Conservation (phyloP, 2,888 invertebrate genomes). For the Athalia cordata region DNA sequence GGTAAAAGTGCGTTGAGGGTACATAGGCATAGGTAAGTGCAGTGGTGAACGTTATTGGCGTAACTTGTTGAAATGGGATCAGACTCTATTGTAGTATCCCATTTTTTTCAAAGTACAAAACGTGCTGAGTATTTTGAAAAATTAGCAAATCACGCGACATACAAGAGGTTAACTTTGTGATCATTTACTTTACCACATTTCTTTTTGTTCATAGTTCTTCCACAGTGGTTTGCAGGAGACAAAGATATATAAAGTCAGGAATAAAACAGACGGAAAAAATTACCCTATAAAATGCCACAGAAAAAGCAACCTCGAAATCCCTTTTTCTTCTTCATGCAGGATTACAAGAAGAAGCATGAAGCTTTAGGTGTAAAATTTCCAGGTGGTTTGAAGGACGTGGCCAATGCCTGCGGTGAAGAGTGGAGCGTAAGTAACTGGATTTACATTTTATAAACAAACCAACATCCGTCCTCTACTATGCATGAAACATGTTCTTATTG, state of each 20-base stretch:
- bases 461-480: neutral
- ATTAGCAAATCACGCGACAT: too few relatives aligned
- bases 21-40: too few relatives aligned
- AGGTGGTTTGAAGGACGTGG: slow-evolving; percentile 61
- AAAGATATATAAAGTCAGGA: neutral
- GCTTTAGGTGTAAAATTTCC: slow-evolving; percentile 58
- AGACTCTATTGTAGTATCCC: too few relatives aligned
- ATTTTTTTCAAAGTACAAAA: too few relatives aligned
- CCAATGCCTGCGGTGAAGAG: slow-evolving; percentile 54
- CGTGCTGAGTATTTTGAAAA: too few relatives aligned
- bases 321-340: slow-evolving; percentile 69
- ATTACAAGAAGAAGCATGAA: slow-evolving; percentile 61
- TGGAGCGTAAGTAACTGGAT: slow-evolving; percentile 64
- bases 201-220: too few relatives aligned
- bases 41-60: too few relatives aligned
- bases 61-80: too few relatives aligned
- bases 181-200: too few relatives aligned
- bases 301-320: slow-evolving; percentile 59
- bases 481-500: slow-evolving; percentile 1
- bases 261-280: neutral
- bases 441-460: slow-evolving; percentile 14
- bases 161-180: too few relatives aligned
- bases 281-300: slow-evolving; percentile 49
- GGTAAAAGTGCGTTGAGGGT: too few relatives aligned
- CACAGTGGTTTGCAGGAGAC: too few relatives aligned